A percentile compares a stretch with the other conserved stretches of the same genome.
Evolutionary conservation across 1,140 invertebrate species (phyloP).

Genomic region (Platyscapa corneri): DNA sequence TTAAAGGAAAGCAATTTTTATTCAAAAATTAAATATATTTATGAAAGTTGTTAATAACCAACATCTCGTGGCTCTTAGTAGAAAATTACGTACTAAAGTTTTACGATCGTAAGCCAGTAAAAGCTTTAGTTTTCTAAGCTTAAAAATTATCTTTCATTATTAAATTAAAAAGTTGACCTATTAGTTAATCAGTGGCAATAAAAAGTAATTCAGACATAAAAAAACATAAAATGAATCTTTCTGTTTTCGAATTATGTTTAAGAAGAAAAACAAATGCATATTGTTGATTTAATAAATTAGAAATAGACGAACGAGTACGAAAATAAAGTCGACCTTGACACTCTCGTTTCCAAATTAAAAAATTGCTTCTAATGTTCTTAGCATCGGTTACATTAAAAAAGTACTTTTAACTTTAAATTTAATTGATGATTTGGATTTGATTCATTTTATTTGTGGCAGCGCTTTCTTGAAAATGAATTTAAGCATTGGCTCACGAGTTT

Average conservation of each 20-base stretch:
- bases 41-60: constrained; percentile 14
- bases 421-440: too few species aligned
- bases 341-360: too few species aligned
- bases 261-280: not conserved
- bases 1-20: too few species aligned
- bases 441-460: too few species aligned
- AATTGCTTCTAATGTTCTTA: too few species aligned
- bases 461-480: too few species aligned
- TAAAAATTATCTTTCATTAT: constrained; percentile 12
- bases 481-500: too few species aligned
- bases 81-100: constrained; percentile 37
- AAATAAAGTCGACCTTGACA: too few species aligned
- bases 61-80: not conserved
- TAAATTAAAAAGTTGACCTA: not conserved
- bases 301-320: too few species aligned
- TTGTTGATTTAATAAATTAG: not conserved
- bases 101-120: constrained; percentile 8
- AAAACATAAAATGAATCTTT: not conserved
- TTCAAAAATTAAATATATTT: constrained; percentile 11
- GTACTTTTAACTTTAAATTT: too few species aligned
- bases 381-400: too few species aligned
- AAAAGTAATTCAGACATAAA: not conserved
- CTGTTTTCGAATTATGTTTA: too few species aligned
- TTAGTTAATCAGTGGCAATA: not conserved
- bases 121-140: constrained; percentile 10